Percentiles rank a stretch among this genome's conserved stretches.
Evolutionary conservation across 2,113 vertebrate species (phyloP).

Genomic region (Scartelaos histophorus): DNA sequence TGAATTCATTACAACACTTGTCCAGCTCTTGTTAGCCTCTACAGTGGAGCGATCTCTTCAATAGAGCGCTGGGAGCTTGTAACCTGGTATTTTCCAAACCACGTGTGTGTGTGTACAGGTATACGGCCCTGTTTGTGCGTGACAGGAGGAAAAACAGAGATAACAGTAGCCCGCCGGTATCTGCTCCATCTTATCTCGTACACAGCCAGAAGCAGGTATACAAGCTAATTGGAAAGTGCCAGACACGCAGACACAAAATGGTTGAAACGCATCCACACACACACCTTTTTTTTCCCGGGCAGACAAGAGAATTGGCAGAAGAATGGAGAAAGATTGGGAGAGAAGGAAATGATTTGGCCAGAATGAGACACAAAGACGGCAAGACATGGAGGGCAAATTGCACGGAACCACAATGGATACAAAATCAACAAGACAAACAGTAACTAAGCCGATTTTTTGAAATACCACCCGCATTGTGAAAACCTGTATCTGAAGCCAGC

Average conservation of each 20-base stretch:
- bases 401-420: conserved; percentile 33
- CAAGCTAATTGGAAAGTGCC: conserved; percentile 77
- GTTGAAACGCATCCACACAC: conserved; percentile 54
- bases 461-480: conserved; percentile 48
- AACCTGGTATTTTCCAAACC: conserved; percentile 34
- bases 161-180: conserved; percentile 66
- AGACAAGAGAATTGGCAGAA: conserved; percentile 56
- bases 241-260: conserved; percentile 52
- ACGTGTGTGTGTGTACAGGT: conserved; percentile 28
- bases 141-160: conserved; percentile 71
- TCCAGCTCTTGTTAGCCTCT: conserved; percentile 49
- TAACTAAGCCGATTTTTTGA: conserved; percentile 46
- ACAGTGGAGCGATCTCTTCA: conserved; percentile 40
- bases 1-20: conserved; percentile 66
- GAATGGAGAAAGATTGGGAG: conserved; percentile 33
- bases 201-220: conserved; percentile 75
- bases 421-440: conserved; percentile 51
- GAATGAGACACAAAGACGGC: conserved; percentile 57
- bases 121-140: conserved; percentile 53
- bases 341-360: conserved; percentile 38
- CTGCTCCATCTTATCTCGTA: conserved; percentile 73
- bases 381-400: conserved; percentile 36
- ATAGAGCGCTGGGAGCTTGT: conserved; percentile 33
- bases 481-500: conserved; percentile 59
- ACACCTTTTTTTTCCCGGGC: conserved; percentile 48